These are phyloP conservation scores for Stegana nigrithorax DNA, from an alignment of 2,888 invertebrate species.

Conservation along the genomic window DNA sequence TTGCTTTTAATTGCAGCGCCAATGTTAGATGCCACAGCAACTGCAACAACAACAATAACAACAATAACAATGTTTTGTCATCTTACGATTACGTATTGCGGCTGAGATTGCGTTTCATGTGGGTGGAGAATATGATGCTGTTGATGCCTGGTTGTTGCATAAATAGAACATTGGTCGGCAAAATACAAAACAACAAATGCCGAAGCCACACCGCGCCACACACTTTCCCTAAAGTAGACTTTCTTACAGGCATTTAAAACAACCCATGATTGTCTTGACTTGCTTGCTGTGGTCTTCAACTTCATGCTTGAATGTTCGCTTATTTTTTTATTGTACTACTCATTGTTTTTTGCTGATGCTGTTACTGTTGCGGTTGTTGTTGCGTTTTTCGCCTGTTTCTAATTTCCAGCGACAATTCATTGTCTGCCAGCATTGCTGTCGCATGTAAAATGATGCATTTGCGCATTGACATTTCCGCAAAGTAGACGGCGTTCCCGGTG, in stretches of 20 bases:
- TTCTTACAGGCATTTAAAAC: not conserved
- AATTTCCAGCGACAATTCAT: slow-evolving; percentile 45
- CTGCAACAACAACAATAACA: slow-evolving; percentile 17
- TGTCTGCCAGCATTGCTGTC: slow-evolving; percentile 35
- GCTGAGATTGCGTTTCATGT: slow-evolving; percentile 27
- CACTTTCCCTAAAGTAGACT: not conserved
- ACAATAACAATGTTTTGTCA: slow-evolving; percentile 15
- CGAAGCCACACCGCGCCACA: not conserved
- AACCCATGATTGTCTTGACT: slow-evolving; percentile 28
- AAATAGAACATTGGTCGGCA: slow-evolving; percentile 44
- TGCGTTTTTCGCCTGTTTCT: slow-evolving; percentile 36
- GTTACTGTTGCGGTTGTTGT: slow-evolving; percentile 29
- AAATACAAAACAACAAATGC: slow-evolving; percentile 14
- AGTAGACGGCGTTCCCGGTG: too few species aligned
- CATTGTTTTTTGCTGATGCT: slow-evolving; percentile 34
- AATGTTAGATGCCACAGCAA: slow-evolving; percentile 52
- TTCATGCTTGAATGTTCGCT: slow-evolving; percentile 18
- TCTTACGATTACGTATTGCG: not conserved
- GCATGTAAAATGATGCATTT: slow-evolving; percentile 29
- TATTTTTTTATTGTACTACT: slow-evolving; percentile 26
- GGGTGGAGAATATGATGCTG: slow-evolving; percentile 55
- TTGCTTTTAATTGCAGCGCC: slow-evolving; percentile 54
- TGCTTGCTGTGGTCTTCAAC: slow-evolving; percentile 18
- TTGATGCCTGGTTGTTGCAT: slow-evolving; percentile 41
- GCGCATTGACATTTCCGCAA: slow-evolving; percentile 46